Base-by-base conservation (phyloP, 2,888 invertebrate genomes). In the Beris chalybata region DNA sequence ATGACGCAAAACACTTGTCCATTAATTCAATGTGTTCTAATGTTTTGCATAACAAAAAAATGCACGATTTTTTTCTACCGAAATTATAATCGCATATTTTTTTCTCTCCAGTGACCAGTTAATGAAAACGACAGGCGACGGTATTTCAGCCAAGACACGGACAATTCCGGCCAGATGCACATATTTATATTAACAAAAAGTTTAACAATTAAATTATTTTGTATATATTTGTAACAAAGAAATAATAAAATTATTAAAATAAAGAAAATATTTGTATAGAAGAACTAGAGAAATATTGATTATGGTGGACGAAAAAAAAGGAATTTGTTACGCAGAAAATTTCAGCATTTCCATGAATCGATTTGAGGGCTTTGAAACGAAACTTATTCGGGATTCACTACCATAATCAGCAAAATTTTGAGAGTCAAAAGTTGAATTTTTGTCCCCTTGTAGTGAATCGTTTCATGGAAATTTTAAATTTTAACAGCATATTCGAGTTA, bases 131-230 rank as follows among this genome's bases (percentile, higher is more conserved):
- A 64, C 31, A 56, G 67, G 47, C 65, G 61, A 65, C 52, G 65
- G 74, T 74, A 74, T 73, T 78, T 76, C 77, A 77, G 77, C 76
- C 79, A 79, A 79, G 77, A 80, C 80, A 79, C 80, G 79, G 80
- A 75, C 66, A 76, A 77, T 74, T 74, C 76, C 79, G 77, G 76
- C 79, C 80, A 80, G 80, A 78, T 78, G 79, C 75, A 77, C 75
- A 71, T 70, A 70, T 72, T 65, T 69, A 67, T 69, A 67, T 54
- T 30, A 64, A 54, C 54, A 54, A 54, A 54, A 64, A 52, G 44
- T 64, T 53, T 64, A 52, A 52, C 43, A 52, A 29, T 58, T 58
- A 50, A 15, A 59, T 48, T 47, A 58, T 45, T 44, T 48, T 43
- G 5, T 13, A 56, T 56, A 56, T 38, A 52, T 22, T 12, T 52